Evolutionary conservation across 1,140 invertebrate species (phyloP).

Genomic region (Ceratina australensis): DNA sequence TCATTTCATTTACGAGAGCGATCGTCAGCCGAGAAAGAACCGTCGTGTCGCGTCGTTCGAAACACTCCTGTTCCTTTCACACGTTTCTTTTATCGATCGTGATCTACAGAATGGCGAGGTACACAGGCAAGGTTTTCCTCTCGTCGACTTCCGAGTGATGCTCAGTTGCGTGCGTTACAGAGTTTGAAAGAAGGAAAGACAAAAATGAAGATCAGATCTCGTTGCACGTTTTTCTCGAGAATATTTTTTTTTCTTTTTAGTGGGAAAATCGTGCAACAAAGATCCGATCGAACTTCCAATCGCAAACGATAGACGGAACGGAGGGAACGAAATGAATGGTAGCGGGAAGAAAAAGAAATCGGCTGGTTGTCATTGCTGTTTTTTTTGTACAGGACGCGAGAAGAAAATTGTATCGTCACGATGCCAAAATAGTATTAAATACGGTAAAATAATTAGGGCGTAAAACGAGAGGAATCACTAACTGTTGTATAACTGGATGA

Average conservation of each 20-base stretch:
- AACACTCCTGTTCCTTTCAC: constrained; percentile 14
- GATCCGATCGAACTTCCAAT: background rate
- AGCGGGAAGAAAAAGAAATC: background rate
- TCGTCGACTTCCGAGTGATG: constrained; percentile 26
- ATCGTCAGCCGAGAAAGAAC: constrained; percentile 4
- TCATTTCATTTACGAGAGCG: background rate
- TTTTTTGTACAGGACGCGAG: background rate
- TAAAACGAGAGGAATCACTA: constrained; percentile 57
- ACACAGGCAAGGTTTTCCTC: constrained; percentile 10
- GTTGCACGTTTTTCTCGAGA: background rate
- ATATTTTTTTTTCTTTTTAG: background rate
- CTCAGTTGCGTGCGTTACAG: constrained; percentile 12
- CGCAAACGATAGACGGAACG: background rate
- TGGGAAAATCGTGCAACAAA: background rate
- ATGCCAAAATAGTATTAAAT: constrained; percentile 79
- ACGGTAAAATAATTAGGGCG: constrained; percentile 71
- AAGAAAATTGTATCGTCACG: constrained; percentile 67
- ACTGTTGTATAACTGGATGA: constrained; percentile 63
- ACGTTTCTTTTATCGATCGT: constrained; percentile 31
- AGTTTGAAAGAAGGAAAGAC: background rate
- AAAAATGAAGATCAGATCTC: background rate
- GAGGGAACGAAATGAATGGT: background rate
- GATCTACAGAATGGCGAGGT: background rate
- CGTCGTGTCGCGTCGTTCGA: constrained; percentile 10
- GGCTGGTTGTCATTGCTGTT: constrained; percentile 16